Base-by-base conservation (phyloP, 2,888 invertebrate genomes). In the Lordiphosa andalusiaca region DNA sequence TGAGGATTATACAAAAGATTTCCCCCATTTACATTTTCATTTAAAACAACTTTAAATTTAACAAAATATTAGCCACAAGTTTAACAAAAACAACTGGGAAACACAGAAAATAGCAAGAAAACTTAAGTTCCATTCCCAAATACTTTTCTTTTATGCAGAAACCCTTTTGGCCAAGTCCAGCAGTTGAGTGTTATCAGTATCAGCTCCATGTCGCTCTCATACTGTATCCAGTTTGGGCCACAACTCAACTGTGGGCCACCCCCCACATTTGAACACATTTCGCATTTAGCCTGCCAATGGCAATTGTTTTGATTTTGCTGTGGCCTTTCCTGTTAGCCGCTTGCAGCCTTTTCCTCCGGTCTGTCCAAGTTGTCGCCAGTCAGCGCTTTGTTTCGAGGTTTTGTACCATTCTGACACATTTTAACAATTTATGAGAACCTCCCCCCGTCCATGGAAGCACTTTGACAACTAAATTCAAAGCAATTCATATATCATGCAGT, bases 391-490 rank as follows among this genome's bases (percentile, higher is more conserved):
- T 62, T 54, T 21, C 51, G 54, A 62, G 44, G 44, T 71, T 82
- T 77, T 80, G 75, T 72, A 70, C 70, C 71, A 64, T 69, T 76
- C 62, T 66, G 75, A 73, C 70, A 73, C 70, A 71, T 77, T 82
- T 83, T 71, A 86, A 86, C 77, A 80, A 85, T 87, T 85, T 85
- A 86, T 86, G 86, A 87, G 60, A 37, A 38, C 50, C 40, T 52
- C 53, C 58, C 47, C 46, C 53, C 48, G 53, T 37, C 30, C 9
- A 30, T 30, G 9, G 30, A 10, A 21, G 6, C 47, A 49, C 80
- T 81, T 84, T 87, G 86, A 86, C 86, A 87, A 86, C 86, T 86
- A 86, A 88, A 87, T 87, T 87, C 76, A 82, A 80, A 84, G 83
- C 85, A 85, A 86, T 87, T 84, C 87, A 76, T 71, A 69, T 83